Percentiles rank a stretch among this genome's conserved stretches.
phyloP scores from a whole-genome alignment of 1,140 invertebrate genomes.

The Pectinophora gossypiella region DNA sequence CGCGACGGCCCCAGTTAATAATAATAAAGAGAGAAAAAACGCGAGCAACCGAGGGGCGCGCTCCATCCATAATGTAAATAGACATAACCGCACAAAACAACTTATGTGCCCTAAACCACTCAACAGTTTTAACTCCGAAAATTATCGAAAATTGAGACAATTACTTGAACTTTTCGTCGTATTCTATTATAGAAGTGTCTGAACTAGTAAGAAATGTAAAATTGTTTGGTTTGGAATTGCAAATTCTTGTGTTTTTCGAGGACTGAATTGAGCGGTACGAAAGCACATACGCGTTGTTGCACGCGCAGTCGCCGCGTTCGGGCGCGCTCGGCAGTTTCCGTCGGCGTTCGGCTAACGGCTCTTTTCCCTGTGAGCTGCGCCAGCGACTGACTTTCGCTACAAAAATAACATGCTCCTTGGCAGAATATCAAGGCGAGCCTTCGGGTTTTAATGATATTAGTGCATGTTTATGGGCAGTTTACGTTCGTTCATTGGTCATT shows the following conservation, averaged over 20 bases:
- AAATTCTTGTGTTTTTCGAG: not conserved
- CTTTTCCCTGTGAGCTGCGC: conserved; percentile 43
- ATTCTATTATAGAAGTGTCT: not conserved
- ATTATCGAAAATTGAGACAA: not conserved
- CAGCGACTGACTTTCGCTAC: conserved; percentile 58
- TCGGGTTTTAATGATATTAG: conserved; percentile 48
- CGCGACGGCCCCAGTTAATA: conserved; percentile 47
- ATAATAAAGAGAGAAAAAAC: conserved; percentile 66
- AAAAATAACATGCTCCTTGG: conserved; percentile 68
- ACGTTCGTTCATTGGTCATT: conserved; percentile 9
- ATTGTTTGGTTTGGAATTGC: not conserved
- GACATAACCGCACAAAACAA: conserved; percentile 29
- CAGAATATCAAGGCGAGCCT: conserved; percentile 64
- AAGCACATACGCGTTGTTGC: conserved; percentile 32
- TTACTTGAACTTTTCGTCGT: conserved; percentile 12
- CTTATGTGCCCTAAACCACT: conserved; percentile 19
- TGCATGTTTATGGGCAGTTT: conserved; percentile 49
- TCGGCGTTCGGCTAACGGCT: conserved; percentile 50
- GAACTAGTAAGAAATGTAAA: conserved; percentile 8
- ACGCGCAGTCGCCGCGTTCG: conserved; percentile 28
- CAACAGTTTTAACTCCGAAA: conserved; percentile 3
- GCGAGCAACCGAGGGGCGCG: conserved; percentile 46
- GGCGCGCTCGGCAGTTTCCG: conserved; percentile 47
- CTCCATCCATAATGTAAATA: conserved; percentile 56
- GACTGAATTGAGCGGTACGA: conserved; percentile 1